Evolutionary conservation across 64 coral and sea anemone genomes (phyloP), one percentile per base, ranked within the genome.

Genomic region (Pocillopora verrucosa): DNA sequence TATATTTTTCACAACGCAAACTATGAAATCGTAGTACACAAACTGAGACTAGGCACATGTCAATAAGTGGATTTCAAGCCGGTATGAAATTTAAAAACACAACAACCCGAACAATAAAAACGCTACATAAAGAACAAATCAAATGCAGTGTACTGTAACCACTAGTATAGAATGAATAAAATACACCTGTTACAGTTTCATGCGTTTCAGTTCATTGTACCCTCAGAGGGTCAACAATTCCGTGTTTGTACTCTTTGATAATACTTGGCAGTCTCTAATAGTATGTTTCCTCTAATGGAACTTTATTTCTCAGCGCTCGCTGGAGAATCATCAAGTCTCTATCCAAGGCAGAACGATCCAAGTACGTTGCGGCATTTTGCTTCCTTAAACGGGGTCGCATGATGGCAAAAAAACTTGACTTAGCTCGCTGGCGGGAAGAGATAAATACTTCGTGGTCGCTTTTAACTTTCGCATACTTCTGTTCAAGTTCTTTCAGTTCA

Each of bases 251-350:
- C 16, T 75, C 59, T 87, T 76, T 72, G 75, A 87, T 74, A 7
- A 87, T 34, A 51, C 16, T 24, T 74, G 84, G 84, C 14, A 87
- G 70, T 60, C 70, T 24, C 70, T 72, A 87, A 36, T 87, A n/a
- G 9, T 25, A 58, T 30, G 4, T 26, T 25, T 87, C 85, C 4
- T 87, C 34, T 75, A 60, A 16, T 1, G 69, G 85, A 60, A 87
- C 85, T 87, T 75, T 75, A 59, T 70, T 70, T 75, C 61, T 38
- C 51, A 87, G 45, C 16, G 85, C 85, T 17, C 11, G 36, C 74
- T 87, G 72, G 16, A 87, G 20, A n/a, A 76, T 25, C 51, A 87
- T 58, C 36, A 87, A 56, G 45, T 87, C 72, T 75, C 72, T 87
- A 51, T 87, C 85, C 56, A 76, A 75, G 14, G 72, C 85, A 59